Percentiles rank a stretch among this genome's conserved stretches.
These are phyloP conservation scores for Bujurquina vittata DNA, from an alignment of 2,113 vertebrate species.

Conservation along the genomic window DNA sequence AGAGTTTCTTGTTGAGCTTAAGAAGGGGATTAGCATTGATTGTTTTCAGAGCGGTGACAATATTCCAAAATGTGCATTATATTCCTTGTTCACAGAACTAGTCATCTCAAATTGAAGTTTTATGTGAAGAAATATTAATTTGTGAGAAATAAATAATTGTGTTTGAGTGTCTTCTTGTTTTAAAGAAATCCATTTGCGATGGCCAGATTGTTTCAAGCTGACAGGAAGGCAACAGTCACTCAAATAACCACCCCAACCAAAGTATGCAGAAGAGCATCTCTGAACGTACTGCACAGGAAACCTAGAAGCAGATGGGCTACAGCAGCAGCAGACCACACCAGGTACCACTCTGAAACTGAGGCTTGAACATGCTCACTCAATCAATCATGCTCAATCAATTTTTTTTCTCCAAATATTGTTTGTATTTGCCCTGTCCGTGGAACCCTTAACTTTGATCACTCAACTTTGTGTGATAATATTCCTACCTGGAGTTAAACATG, in stretches of 20 bases:
- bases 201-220: too few relatives aligned
- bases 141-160: neutral
- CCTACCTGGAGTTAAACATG: neutral
- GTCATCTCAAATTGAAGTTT: neutral
- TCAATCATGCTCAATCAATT: too few relatives aligned
- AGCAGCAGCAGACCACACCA: too few relatives aligned
- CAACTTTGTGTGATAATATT: neutral
- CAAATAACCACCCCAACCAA: too few relatives aligned
- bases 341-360: too few relatives aligned
- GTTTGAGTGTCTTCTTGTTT: neutral
- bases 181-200: neutral
- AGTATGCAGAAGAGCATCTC: too few relatives aligned
- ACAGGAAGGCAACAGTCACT: too few relatives aligned
- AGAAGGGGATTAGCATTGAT: neutral
- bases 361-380: too few relatives aligned
- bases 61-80: neutral
- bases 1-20: neutral
- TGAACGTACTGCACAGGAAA: too few relatives aligned
- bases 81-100: neutral
- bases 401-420: neutral
- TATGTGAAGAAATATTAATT: neutral
- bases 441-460: neutral
- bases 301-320: too few relatives aligned
- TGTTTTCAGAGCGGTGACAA: neutral
- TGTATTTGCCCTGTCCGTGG: rapidly evolving